Evolutionary conservation across 2,888 invertebrate genomes (phyloP), one percentile per base, ranked within the genome.

Genomic region (Orthosia cruda): DNA sequence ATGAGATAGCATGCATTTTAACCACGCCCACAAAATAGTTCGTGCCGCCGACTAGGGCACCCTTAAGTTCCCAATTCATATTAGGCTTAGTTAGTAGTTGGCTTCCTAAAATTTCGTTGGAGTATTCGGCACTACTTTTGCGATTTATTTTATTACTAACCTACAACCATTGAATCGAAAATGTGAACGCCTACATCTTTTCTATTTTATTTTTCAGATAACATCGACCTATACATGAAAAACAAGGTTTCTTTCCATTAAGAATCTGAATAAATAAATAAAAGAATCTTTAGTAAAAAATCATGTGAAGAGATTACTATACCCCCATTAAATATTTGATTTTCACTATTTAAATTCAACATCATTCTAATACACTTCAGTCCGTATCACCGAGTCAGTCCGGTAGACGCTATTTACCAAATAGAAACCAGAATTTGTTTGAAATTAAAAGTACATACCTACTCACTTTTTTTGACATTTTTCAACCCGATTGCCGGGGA

Each of bases 191-290:
- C 23, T 63, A 49, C 5, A 50, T 55, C 18, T 13, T 16, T 32
- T 45, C 2, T 16, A 3, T 32, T 61, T 80, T 55, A 54, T 64
- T 66, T 80, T 80, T 72, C 80, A 80, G 80, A 23, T 72, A 80
- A 83, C 83, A 55, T 83, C 83, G 80, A 80, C n/a, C 55, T 68
- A 0, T 78, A 61, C 45, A 80, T 80, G 80, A 80, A 83, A 67
- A 72, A 80, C 1, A 80, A 80, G 18, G 79, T 83, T 1, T 64
- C 79, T n/a, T 78, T 78, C 62, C 77, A 75, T 52, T 78, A 67
- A 40, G 40, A 40, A 78, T 20, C 15, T 26, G 32, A 54, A 47
- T 40, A 40, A 7, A 40, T 40, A 40, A 0, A 12, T 26, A 15
- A n/a, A 20, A 12, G n/a, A 5, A 50, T 50, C 50, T 50, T 50